Evolutionary conservation across 1,140 invertebrate species (phyloP), one percentile per base, ranked within the genome.

Genomic region (Heterodera carotae): DNA sequence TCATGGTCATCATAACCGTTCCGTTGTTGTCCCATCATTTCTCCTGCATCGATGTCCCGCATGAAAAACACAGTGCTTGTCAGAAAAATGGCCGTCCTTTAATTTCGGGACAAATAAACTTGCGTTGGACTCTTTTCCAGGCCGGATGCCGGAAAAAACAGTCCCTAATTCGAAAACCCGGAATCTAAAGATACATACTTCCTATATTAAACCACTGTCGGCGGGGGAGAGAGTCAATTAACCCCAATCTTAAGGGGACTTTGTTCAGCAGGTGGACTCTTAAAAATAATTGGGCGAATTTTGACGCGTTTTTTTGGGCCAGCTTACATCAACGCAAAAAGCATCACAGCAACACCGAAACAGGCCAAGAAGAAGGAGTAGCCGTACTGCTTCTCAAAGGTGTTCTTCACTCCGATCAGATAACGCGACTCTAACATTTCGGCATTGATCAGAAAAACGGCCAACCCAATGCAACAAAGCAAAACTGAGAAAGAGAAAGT

Each of bases 401-500:
- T 67, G 60, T 84, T 34, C 22, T 29, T 64, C 43, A 53, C 27
- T 8, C 85, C 85, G 62, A 86, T 86, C 10, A 86, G 66, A 77
- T 81, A 86, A 31, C 82, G 80, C 12, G 85, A 87, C 78, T 86
- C 85, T 2, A 86, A 69, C 85, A 86, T 86, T 78, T 86, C 85
- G 33, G 83, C 85, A 67, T 86, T 86, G 33, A 85, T 87, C 82
- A 86, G 81, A 69, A 86, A 86, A 2, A 86, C 86, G 27, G 81
- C 70, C 2, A 86, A 64, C 5, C 71, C 81, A 67, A 86, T 86
- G 34, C 76, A 43, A 12, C 82, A 67, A 15, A 85, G 43, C 36
- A 88, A 64, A 77, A 85, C 86, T 88, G 56, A 70, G 34, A 34
- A 76, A 48, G 4, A 25, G 33, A n/a, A 15, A 1, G 29, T n/a